Percentiles rank a stretch among this genome's conserved stretches.
Conservation (phyloP, 2,797 vertebrate genomes). For the Valencia hispanica region DNA sequence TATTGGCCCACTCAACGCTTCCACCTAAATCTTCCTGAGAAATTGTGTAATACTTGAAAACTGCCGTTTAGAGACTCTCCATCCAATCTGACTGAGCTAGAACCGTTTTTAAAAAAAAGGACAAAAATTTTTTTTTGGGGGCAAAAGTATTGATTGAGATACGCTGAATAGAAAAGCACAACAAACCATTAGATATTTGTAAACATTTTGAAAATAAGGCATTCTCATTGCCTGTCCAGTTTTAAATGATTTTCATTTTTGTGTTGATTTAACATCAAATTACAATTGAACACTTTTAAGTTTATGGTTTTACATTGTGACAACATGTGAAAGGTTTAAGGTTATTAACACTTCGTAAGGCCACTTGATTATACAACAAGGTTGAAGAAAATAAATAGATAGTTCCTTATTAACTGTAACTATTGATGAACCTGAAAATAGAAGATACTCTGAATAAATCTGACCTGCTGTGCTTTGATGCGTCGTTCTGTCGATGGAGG, state of each 20-base stretch:
- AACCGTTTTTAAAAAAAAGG: not conserved
- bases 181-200: not conserved
- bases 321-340: not conserved
- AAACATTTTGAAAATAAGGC: not conserved
- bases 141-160: not conserved
- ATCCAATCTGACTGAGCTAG: no score
- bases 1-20: not conserved
- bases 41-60: no score
- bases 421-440: not conserved
- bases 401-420: not conserved
- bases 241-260: not conserved
- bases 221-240: not conserved
- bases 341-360: not conserved
- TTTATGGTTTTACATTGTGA: not conserved
- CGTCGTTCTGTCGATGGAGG: conserved; percentile 64
- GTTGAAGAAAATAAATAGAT: not conserved
- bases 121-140: not conserved
- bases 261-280: not conserved
- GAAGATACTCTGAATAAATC: not conserved
- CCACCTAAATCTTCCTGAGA: not conserved
- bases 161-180: not conserved
- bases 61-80: not conserved
- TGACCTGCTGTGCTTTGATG: conserved; percentile 87
- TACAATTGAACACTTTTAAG: not conserved
- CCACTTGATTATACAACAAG: not conserved